Percentiles rank a stretch among this genome's conserved stretches.
These are phyloP conservation scores for Synergus umbraculus DNA, from an alignment of 2,888 invertebrate species.

Conservation along the genomic window DNA sequence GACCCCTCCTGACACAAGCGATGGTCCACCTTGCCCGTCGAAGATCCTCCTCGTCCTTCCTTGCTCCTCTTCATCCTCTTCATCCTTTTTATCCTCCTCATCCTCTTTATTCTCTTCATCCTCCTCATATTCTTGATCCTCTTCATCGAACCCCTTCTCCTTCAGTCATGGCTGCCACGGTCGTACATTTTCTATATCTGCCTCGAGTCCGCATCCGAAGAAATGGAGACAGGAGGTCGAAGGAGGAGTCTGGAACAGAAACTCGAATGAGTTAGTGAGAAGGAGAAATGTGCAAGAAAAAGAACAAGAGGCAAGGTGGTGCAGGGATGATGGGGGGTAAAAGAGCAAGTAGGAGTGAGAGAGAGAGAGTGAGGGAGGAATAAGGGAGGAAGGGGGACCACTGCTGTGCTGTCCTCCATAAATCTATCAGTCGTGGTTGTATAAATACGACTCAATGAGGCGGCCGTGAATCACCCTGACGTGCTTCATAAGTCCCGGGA, in stretches of 20 bases:
- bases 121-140: constrained; percentile 40
- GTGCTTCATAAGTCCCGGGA: constrained; percentile 78
- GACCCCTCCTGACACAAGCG: constrained; percentile 63
- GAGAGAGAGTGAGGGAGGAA: constrained; percentile 52
- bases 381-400: constrained; percentile 63
- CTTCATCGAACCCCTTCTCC: constrained; percentile 44
- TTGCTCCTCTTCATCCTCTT: constrained; percentile 43
- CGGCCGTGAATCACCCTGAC: constrained; percentile 78
- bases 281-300: constrained; percentile 55
- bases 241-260: constrained; percentile 49
- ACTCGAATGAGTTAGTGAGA: constrained; percentile 41
- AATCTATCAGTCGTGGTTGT: constrained; percentile 78
- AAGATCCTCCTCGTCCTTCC: constrained; percentile 57
- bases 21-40: constrained; percentile 49
- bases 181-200: constrained; percentile 24
- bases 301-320: constrained; percentile 57
- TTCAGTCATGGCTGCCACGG: constrained; percentile 24
- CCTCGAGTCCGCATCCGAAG: constrained; percentile 13
- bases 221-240: constrained; percentile 44
- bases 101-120: constrained; percentile 54
- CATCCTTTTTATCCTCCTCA: constrained; percentile 53
- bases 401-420: constrained; percentile 77
- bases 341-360: constrained; percentile 50
- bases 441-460: constrained; percentile 78
- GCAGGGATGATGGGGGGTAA: constrained; percentile 49